phyloP scores from a whole-genome alignment of 53 echinoderm and acorn worm species.

The Actinopyga echinites region DNA sequence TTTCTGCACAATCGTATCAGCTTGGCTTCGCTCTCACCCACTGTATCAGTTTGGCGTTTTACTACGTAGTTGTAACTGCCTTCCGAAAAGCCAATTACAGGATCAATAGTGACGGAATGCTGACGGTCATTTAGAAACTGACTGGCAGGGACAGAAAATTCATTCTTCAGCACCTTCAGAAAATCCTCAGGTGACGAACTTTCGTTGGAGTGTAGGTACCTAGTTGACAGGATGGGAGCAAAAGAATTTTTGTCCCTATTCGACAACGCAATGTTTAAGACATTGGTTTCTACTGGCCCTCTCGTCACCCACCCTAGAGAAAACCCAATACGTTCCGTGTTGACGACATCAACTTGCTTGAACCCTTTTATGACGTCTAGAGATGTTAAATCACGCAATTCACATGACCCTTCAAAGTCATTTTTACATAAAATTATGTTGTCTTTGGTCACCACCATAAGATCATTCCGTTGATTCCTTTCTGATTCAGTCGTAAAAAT shows the following conservation, averaged over 20 bases:
- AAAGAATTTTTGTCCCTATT: no score
- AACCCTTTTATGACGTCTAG: neutral
- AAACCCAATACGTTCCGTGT: neutral
- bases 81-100: no score
- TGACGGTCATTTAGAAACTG: no score
- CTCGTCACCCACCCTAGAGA: neutral
- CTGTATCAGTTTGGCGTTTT: neutral
- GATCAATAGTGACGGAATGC: no score
- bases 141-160: no score
- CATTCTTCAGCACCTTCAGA: no score
- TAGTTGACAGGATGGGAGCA: no score
- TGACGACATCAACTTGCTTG: neutral
- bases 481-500: neutral
- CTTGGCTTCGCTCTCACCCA: neutral
- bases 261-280: no score
- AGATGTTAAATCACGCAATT: slow-evolving; percentile 6
- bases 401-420: neutral
- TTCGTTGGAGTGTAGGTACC: no score
- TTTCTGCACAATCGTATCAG: neutral
- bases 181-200: no score
- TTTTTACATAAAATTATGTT: neutral
- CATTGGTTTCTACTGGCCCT: neutral
- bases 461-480: neutral
- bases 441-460: neutral
- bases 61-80: slow-evolving; percentile 1